These are phyloP conservation scores for Mus spretus DNA, from an alignment of 2,797 vertebrate species.

Conservation along the genomic window DNA sequence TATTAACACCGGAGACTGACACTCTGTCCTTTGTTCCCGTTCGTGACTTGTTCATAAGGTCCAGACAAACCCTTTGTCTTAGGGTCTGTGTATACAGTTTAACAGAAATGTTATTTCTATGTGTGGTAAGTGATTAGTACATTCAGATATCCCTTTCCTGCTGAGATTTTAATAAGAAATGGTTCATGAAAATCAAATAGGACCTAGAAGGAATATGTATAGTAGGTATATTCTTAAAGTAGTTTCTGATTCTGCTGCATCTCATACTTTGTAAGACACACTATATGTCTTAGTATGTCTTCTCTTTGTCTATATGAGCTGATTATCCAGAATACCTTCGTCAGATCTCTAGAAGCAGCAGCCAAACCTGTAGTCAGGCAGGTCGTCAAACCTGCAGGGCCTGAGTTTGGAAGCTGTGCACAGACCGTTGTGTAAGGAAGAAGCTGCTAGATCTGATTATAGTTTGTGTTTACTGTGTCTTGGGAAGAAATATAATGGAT, in stretches of 20 bases:
- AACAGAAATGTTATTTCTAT: slow-evolving; percentile 41
- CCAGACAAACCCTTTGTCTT: background rate
- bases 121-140: background rate
- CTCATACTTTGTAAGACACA: background rate
- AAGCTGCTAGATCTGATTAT: background rate
- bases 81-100: background rate
- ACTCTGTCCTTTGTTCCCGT: background rate
- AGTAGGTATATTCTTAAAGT: slow-evolving; percentile 10
- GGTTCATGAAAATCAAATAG: slow-evolving; percentile 60
- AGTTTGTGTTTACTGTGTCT: slow-evolving; percentile 23
- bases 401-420: background rate
- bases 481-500: background rate
- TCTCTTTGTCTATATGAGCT: background rate
- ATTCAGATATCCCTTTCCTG: background rate
- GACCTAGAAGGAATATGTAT: slow-evolving; percentile 16
- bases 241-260: background rate
- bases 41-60: background rate
- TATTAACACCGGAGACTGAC: slow-evolving; percentile 11
- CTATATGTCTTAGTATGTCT: background rate
- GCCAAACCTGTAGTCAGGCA: background rate
- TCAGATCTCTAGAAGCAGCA: background rate
- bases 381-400: rapidly evolving
- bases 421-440: background rate
- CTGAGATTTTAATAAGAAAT: slow-evolving; percentile 61
- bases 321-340: background rate